Percentiles rank a stretch among this genome's conserved stretches.
These are phyloP conservation scores for Rhinolophus sinicus DNA, from an alignment of 2,113 vertebrate genomes.

Conservation along the genomic window DNA sequence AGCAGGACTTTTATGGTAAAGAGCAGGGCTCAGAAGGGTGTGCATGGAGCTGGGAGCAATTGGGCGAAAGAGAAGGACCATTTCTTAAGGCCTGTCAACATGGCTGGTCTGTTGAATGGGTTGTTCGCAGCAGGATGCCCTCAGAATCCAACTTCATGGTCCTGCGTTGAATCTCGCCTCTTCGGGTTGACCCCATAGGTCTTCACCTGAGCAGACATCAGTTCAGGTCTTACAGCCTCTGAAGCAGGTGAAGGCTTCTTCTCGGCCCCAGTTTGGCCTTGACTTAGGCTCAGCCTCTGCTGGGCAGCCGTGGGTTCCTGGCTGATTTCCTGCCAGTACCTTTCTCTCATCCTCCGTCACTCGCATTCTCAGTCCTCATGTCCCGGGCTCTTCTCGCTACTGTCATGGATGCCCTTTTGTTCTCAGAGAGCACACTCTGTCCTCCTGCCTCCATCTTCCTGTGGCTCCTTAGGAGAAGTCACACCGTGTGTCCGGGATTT, in stretches of 20 bases:
- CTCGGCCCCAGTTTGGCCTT: too few species aligned
- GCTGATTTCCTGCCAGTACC: neutral
- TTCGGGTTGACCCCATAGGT: neutral
- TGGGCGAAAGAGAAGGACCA: too few species aligned
- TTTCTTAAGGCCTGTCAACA: neutral
- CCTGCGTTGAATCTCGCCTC: neutral
- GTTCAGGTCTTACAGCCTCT: neutral
- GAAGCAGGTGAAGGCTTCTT: neutral
- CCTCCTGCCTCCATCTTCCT: neutral
- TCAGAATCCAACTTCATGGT: neutral
- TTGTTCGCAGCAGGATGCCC: neutral
- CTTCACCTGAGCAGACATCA: neutral
- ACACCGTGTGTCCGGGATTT: neutral
- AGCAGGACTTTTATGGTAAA: neutral
- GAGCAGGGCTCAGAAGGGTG: neutral
- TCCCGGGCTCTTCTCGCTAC: neutral
- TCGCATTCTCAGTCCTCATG: neutral
- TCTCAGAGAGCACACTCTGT: neutral
- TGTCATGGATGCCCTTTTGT: neutral
- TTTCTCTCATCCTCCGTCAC: too few species aligned
- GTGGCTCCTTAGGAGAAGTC: neutral
- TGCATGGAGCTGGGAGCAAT: neutral
- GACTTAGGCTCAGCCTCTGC: neutral
- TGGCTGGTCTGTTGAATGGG: accelerated
- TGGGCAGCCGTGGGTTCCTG: neutral